A percentile compares a stretch with the other conserved stretches of the same genome.
phyloP scores from a whole-genome alignment of 1,140 invertebrate genomes.

The Carposina sasakii region DNA sequence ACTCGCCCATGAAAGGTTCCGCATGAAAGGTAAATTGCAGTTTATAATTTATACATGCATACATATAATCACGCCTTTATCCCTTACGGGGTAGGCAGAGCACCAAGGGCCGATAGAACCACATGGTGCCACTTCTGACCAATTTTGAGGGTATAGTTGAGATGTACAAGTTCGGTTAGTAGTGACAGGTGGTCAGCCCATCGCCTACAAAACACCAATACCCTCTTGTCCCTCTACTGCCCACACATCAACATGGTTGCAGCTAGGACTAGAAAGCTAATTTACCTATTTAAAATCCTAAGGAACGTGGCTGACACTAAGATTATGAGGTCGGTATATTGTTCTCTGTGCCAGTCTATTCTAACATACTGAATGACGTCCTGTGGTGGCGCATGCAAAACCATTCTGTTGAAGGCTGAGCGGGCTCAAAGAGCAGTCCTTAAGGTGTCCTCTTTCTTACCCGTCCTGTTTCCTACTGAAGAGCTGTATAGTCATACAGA shows the following conservation, averaged over 20 bases:
- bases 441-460: background rate
- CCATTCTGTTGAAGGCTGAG: background rate
- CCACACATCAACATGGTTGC: background rate
- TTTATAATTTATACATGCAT: too few relatives aligned
- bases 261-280: background rate
- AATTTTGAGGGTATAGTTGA: too few relatives aligned
- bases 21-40: too few relatives aligned
- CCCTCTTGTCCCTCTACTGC: too few relatives aligned
- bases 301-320: background rate
- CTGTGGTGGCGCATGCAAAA: background rate
- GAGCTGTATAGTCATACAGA: background rate
- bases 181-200: too few relatives aligned
- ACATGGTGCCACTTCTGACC: too few relatives aligned
- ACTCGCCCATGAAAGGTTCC: too few relatives aligned
- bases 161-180: too few relatives aligned
- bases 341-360: background rate
- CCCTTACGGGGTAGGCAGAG: too few relatives aligned
- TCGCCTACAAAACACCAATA: too few relatives aligned
- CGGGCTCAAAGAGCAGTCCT: background rate
- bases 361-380: background rate
- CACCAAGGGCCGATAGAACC: too few relatives aligned
- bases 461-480: background rate
- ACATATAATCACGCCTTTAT: too few relatives aligned
- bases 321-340: background rate
- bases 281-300: background rate